Evolutionary conservation across 1,140 invertebrate species (phyloP).

Genomic region (Tetranychus cinnabarinus): DNA sequence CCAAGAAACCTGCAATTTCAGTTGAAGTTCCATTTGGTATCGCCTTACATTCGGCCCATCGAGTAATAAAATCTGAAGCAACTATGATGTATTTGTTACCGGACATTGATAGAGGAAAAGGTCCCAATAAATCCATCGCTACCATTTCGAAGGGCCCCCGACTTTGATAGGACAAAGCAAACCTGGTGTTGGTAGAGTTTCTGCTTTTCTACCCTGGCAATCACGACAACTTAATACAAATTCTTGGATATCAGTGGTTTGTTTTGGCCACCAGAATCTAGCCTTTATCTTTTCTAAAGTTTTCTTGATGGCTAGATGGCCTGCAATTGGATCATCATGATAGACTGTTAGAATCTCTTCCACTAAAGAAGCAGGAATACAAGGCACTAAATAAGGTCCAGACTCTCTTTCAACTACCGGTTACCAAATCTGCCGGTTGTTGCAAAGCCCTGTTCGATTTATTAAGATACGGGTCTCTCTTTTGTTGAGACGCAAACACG

Average conservation of each 20-base stretch:
- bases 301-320: conserved; percentile 2
- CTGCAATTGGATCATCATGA: conserved; percentile 3
- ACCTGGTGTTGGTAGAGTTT: neutral
- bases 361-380: neutral
- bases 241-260: neutral
- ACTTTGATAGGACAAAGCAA: conserved; percentile 4
- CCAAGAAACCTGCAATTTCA: conserved; percentile 12
- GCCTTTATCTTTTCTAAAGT: neutral
- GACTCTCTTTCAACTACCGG: neutral
- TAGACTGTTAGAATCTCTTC: neutral
- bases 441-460: neutral
- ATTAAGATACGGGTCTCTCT: neutral
- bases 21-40: conserved; percentile 2
- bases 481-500: neutral
- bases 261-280: conserved; percentile 2
- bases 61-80: conserved; percentile 14
- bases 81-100: conserved; percentile 15
- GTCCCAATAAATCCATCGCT: too few species aligned
- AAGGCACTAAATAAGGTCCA: neutral
- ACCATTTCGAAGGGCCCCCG: conserved; percentile 11
- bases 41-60: conserved; percentile 12
- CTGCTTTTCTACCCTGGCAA: conserved; percentile 1
- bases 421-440: neutral
- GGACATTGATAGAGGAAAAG: conserved; percentile 7
- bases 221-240: neutral